phyloP scores from a whole-genome alignment of 2,113 vertebrate species.

The Cephalopholis sonnerati region DNA sequence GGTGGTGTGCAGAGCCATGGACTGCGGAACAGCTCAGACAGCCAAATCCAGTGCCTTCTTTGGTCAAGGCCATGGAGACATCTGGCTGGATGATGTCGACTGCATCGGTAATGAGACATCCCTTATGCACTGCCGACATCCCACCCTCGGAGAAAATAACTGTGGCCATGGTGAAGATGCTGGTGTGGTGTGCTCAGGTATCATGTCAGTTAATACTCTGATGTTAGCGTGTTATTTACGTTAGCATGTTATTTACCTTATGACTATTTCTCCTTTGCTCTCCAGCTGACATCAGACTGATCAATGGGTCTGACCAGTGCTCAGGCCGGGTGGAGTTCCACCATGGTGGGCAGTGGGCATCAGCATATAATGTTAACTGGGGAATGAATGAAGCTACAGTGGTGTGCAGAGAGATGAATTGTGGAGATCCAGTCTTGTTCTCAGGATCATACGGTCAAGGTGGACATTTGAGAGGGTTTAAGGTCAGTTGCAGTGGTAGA shows the following conservation, averaged over 20 bases:
- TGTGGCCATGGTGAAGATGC: constrained; percentile 76
- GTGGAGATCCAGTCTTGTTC: constrained; percentile 64
- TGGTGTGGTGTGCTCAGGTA: constrained; percentile 81
- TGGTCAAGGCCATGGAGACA: constrained; percentile 54
- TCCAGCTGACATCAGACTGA: constrained; percentile 61
- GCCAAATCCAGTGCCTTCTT: constrained; percentile 57
- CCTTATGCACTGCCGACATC: constrained; percentile 60
- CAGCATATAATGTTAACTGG: constrained; percentile 56
- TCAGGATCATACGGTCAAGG: constrained; percentile 28
- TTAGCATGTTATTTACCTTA: too few relatives aligned
- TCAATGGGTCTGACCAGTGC: constrained; percentile 62
- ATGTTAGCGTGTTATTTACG: background rate
- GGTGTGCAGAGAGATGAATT: constrained; percentile 76
- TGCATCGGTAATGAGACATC: constrained; percentile 67
- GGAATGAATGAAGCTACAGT: constrained; percentile 66
- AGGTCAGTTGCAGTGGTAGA: constrained; percentile 50
- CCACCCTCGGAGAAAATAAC: constrained; percentile 41
- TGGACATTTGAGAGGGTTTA: background rate
- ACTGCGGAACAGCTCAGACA: constrained; percentile 72
- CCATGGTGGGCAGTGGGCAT: constrained; percentile 47
- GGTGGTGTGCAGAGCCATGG: constrained; percentile 76
- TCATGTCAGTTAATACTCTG: background rate
- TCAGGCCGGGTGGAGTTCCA: constrained; percentile 72
- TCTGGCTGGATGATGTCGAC: constrained; percentile 67
- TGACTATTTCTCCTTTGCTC: constrained; percentile 18